phyloP scores from a whole-genome alignment of 2,113 vertebrate genomes.

The Ceratotherium simum region DNA sequence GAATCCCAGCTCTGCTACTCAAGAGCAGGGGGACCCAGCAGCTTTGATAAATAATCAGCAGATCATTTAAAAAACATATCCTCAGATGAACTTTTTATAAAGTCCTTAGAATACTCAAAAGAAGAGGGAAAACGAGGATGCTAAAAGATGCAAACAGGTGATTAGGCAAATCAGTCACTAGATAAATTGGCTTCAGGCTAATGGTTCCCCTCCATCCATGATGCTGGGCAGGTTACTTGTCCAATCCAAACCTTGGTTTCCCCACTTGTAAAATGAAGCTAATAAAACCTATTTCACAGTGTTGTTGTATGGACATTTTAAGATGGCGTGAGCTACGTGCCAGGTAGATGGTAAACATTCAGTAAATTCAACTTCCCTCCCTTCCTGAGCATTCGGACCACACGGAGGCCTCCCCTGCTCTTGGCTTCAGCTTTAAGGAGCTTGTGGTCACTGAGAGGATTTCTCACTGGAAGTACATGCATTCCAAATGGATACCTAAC shows the following conservation, averaged over 20 bases:
- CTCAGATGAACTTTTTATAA: not conserved
- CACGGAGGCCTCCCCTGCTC: constrained; percentile 58
- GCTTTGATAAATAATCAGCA: not conserved
- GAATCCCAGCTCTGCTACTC: not conserved
- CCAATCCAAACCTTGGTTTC: not conserved
- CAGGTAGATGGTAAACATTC: not conserved
- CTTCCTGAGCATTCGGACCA: constrained; percentile 61
- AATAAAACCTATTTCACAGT: not conserved
- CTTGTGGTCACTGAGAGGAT: constrained; percentile 70
- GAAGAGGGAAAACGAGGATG: not conserved
- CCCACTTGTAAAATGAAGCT: not conserved
- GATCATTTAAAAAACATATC: not conserved
- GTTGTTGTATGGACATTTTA: not conserved
- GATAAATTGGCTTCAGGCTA: not conserved
- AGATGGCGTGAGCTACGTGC: not conserved
- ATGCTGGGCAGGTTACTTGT: not conserved
- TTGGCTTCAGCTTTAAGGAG: constrained; percentile 54
- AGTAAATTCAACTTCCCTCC: not conserved
- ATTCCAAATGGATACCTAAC: constrained; percentile 69
- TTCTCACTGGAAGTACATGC: constrained; percentile 65
- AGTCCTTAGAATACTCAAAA: not conserved
- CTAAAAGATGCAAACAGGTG: not conserved
- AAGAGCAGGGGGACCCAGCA: not conserved
- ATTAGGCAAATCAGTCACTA: not conserved
- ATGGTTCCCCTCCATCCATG: not conserved